Conservation (phyloP, 2,888 invertebrate genomes). For the Plebejus melissa region DNA sequence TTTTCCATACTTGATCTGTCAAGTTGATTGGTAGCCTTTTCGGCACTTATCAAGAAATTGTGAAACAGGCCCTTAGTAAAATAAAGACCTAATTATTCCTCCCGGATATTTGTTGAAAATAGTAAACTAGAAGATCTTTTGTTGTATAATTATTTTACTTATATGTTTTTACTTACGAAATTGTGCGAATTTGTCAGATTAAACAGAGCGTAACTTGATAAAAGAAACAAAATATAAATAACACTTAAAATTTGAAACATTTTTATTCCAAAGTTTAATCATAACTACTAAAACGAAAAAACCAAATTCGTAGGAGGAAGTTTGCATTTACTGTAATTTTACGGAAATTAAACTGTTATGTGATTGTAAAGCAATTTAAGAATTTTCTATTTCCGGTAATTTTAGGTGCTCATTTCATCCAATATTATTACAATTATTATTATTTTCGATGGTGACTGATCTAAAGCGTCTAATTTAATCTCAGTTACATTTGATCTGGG, state of each 20-base stretch:
- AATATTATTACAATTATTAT: not conserved
- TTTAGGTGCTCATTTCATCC: not conserved
- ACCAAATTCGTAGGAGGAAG: not conserved
- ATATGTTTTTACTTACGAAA: slow-evolving; percentile 46
- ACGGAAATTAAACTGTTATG: not conserved
- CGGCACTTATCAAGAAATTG: no score
- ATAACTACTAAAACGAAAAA: not conserved
- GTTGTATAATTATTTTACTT: not conserved
- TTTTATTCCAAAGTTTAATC: slow-evolving; percentile 31
- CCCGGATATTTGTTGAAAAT: not conserved
- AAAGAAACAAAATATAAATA: slow-evolving; percentile 38
- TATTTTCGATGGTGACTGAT: not conserved
- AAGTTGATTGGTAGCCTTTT: no score
- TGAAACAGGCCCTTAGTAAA: not conserved
- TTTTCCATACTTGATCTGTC: no score
- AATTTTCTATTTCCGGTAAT: slow-evolving; percentile 13
- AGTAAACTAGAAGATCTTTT: not conserved
- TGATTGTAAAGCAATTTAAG: slow-evolving; percentile 18
- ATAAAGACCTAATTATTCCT: not conserved
- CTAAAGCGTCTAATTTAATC: not conserved
- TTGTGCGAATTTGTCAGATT: slow-evolving; percentile 45
- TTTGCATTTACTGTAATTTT: not conserved
- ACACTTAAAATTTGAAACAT: slow-evolving; percentile 35
- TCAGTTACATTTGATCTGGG: not conserved
- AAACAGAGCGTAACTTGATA: slow-evolving; percentile 34